A percentile compares a stretch with the other conserved stretches of the same genome.
Evolutionary conservation across 2,888 invertebrate genomes (phyloP).

Genomic region (Escarpia spicata): DNA sequence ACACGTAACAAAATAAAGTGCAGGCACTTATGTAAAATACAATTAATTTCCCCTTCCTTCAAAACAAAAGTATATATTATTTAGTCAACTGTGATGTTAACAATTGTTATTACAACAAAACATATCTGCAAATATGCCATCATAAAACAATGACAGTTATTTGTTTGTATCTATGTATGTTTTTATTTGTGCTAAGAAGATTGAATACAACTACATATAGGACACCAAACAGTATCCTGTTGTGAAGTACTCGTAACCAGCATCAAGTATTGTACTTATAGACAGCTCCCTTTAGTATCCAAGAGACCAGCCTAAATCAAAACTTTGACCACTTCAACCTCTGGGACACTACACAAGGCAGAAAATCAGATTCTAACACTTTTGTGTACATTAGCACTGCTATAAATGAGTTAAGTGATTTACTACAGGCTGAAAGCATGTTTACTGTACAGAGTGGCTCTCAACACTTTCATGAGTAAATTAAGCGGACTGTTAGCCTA

Average conservation of each 20-base stretch:
- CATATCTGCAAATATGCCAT: not conserved
- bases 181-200: not conserved
- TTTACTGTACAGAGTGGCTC: not conserved
- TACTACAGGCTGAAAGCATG: not conserved
- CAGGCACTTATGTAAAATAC: not conserved
- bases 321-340: not conserved
- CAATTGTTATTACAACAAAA: not conserved
- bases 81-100: no score
- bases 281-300: not conserved
- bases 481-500: not conserved
- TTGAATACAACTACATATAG: not conserved
- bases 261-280: not conserved
- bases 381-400: constrained; percentile 5
- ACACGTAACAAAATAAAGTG: no score
- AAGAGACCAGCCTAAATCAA: not conserved
- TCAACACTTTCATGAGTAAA: constrained; percentile 13
- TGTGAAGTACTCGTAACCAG: not conserved
- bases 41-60: no score
- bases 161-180: not conserved
- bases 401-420: constrained; percentile 16
- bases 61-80: no score
- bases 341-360: not conserved
- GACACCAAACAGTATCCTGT: not conserved
- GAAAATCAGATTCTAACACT: not conserved
- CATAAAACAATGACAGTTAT: not conserved